Percentiles rank a stretch among this genome's conserved stretches.
Evolutionary conservation across 2,113 vertebrate genomes (phyloP).

Genomic region (Gymnobelideus leadbeateri): DNA sequence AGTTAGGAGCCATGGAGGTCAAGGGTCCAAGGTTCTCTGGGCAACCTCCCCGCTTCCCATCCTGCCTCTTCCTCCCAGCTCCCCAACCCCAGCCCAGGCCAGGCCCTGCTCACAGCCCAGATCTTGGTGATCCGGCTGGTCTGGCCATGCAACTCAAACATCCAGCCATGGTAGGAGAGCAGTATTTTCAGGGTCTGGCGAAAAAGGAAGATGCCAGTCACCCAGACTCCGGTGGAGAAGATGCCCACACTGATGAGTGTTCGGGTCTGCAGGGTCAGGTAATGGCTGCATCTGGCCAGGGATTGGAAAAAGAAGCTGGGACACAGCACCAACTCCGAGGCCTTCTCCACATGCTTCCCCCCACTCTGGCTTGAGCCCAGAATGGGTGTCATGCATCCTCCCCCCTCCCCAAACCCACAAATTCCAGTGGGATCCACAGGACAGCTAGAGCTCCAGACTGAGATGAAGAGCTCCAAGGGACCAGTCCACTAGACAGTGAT

Average conservation of each 20-base stretch:
- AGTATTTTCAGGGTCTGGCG: constrained; percentile 91
- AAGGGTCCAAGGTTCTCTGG: not conserved
- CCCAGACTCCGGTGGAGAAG: constrained; percentile 93
- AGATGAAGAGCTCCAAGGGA: not conserved
- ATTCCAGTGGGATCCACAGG: not conserved
- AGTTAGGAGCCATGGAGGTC: not conserved
- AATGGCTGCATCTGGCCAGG: constrained; percentile 55
- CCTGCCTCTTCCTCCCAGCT: not conserved
- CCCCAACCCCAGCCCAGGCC: not conserved
- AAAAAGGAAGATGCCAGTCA: constrained; percentile 90
- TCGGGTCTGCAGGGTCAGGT: constrained; percentile 69
- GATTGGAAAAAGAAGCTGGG: not conserved
- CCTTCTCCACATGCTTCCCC: not conserved
- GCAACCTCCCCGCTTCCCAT: not conserved
- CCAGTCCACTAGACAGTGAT: not conserved
- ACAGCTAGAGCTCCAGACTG: not conserved
- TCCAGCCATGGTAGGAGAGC: constrained; percentile 96
- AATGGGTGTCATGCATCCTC: too few species aligned
- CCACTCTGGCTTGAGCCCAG: too few species aligned
- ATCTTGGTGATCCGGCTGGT: constrained; percentile 89
- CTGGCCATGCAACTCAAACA: constrained; percentile 94
- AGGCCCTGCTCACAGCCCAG: constrained; percentile 89
- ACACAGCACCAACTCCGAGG: rapidly evolving
- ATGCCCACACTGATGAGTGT: constrained; percentile 87
- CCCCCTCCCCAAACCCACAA: too few species aligned